Percentiles rank a stretch among this genome's conserved stretches.
Evolutionary conservation across 2,113 vertebrate species (phyloP).

Genomic region (Cinclus cinclus): DNA sequence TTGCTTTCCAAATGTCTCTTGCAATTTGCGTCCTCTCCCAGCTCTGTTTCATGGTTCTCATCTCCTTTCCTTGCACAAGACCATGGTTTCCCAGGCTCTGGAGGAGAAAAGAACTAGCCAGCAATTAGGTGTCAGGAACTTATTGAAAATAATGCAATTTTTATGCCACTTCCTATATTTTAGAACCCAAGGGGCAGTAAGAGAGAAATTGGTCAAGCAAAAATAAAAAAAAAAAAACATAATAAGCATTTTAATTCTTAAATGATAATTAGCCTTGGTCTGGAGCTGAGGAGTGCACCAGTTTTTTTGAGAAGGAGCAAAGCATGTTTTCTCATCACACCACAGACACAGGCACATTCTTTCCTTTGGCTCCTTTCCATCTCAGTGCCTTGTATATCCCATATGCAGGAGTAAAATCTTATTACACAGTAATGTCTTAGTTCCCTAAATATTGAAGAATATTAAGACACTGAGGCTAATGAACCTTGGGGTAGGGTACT

Average conservation of each 20-base stretch:
- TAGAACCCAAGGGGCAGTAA: not conserved
- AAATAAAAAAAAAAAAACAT: not conserved
- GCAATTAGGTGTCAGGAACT: not conserved
- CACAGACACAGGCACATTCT: not conserved
- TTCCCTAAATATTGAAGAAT: not conserved
- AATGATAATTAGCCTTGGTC: not conserved
- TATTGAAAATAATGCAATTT: not conserved
- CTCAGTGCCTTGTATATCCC: rapidly evolving
- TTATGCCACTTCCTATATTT: not conserved
- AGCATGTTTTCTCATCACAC: not conserved
- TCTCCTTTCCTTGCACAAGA: not conserved
- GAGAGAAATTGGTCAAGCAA: not conserved
- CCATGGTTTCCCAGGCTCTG: not conserved
- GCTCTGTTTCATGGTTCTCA: not conserved
- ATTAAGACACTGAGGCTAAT: not conserved
- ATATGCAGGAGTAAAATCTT: not conserved
- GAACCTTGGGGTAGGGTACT: not conserved
- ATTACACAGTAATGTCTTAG: not conserved
- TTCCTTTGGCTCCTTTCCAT: not conserved
- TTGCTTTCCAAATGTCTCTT: not conserved
- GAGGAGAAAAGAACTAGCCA: not conserved
- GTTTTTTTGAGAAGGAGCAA: not conserved
- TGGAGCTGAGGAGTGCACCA: not conserved
- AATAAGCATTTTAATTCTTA: not conserved
- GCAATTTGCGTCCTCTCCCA: not conserved